Evolutionary conservation across 2,113 vertebrate species (phyloP).

Genomic region (Thalassoma bifasciatum): DNA sequence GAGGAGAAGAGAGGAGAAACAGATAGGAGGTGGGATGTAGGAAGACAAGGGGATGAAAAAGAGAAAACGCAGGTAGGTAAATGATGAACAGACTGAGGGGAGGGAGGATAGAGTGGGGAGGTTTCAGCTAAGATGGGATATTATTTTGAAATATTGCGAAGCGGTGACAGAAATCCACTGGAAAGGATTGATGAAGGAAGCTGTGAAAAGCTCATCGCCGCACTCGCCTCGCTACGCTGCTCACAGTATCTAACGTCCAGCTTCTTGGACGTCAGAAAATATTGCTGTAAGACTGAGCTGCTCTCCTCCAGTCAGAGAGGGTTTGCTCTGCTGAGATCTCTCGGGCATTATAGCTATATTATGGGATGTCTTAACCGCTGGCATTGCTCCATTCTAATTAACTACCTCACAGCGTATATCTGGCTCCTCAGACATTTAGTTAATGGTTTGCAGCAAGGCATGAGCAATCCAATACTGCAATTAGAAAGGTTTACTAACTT

Average conservation of each 20-base stretch:
- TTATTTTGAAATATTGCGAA: slow-evolving; percentile 38
- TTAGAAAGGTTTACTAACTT: slow-evolving; percentile 76
- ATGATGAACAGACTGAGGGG: slow-evolving; percentile 30
- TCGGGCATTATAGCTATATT: slow-evolving; percentile 60
- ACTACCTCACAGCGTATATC: slow-evolving; percentile 68
- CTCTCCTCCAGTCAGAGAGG: slow-evolving; percentile 22
- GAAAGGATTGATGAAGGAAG: slow-evolving; percentile 33
- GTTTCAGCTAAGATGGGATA: slow-evolving; percentile 2
- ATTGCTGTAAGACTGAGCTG: slow-evolving; percentile 27
- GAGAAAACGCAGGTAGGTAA: slow-evolving; percentile 35
- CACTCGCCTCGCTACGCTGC: slow-evolving; percentile 4
- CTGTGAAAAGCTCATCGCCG: not conserved
- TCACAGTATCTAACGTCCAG: slow-evolving; percentile 26
- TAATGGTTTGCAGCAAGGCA: slow-evolving; percentile 72
- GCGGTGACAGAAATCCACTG: slow-evolving; percentile 16
- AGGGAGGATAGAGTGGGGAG: not conserved
- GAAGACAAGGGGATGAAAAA: slow-evolving; percentile 30
- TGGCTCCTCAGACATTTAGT: slow-evolving; percentile 66
- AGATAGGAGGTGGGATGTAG: slow-evolving; percentile 32
- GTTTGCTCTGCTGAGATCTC: slow-evolving; percentile 30
- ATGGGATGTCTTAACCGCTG: slow-evolving; percentile 65
- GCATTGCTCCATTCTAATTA: slow-evolving; percentile 74
- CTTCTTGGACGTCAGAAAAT: slow-evolving; percentile 10
- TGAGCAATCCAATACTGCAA: slow-evolving; percentile 67
- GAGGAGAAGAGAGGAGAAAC: slow-evolving; percentile 18